Evolutionary conservation across 2,888 invertebrate species (phyloP).

Genomic region (Augochlorella aurata): DNA sequence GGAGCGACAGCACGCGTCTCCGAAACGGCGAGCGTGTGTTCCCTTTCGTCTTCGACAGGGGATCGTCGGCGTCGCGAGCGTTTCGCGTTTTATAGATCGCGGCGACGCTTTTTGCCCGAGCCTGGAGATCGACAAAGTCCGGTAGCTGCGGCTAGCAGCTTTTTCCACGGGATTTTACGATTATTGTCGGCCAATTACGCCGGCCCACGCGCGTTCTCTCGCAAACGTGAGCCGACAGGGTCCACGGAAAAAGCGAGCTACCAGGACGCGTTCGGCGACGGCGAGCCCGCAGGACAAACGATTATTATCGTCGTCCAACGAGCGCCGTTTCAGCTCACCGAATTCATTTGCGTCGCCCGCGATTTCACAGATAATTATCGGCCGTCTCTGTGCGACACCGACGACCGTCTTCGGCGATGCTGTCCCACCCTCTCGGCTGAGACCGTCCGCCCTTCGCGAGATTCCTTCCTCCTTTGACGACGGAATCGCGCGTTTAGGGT

Average conservation of each 20-base stretch:
- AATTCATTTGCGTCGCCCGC: constrained; percentile 29
- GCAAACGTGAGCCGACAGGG: not conserved
- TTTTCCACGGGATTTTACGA: constrained; percentile 61
- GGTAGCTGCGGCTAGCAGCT: constrained; percentile 7
- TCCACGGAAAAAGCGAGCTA: not conserved
- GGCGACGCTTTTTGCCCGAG: not conserved
- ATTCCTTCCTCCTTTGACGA: too few relatives aligned
- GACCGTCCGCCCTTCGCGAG: too few relatives aligned
- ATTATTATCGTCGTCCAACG: constrained; percentile 17
- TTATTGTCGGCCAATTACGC: constrained; percentile 61
- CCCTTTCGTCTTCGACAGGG: not conserved
- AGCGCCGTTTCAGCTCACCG: constrained; percentile 33
- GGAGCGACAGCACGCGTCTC: constrained; percentile 1
- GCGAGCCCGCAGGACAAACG: constrained; percentile 6
- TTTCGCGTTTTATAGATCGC: not conserved
- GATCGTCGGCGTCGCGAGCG: not conserved
- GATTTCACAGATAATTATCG: constrained; percentile 45
- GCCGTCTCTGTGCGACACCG: not conserved
- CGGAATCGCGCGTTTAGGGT: too few relatives aligned
- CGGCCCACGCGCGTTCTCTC: constrained; percentile 2
- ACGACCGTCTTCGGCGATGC: not conserved
- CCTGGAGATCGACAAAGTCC: not conserved
- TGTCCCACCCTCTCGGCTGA: not conserved
- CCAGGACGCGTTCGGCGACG: not conserved
- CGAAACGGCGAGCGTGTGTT: constrained; percentile 12